These are phyloP conservation scores for Diglossa cyanea DNA, from an alignment of 2,797 vertebrate genomes.

Conservation along the genomic window DNA sequence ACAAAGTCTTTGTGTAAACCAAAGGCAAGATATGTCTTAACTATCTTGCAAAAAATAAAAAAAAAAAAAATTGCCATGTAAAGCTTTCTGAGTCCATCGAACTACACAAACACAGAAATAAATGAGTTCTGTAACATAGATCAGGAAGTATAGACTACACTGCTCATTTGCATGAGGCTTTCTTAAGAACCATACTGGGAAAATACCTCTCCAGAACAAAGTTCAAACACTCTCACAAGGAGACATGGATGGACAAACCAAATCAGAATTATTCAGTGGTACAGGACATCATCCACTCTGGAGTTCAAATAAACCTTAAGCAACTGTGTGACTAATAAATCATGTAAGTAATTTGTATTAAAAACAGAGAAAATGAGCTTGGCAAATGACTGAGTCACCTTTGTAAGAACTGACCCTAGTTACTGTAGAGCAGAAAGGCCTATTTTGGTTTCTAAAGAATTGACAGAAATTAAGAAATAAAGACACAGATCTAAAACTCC, in stretches of 20 bases:
- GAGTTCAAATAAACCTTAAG: not conserved
- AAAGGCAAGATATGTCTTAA: not conserved
- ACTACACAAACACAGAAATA: not conserved
- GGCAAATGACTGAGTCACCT: not conserved
- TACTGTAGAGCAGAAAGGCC: not conserved
- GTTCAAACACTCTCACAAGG: not conserved
- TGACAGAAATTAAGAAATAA: not conserved
- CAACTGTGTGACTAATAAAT: not conserved
- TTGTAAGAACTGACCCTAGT: not conserved
- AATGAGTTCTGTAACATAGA: not conserved
- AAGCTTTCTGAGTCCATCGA: not conserved
- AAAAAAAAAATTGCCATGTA: accelerated
- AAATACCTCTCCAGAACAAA: not conserved
- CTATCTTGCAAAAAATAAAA: not conserved
- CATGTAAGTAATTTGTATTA: not conserved
- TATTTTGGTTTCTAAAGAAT: not conserved
- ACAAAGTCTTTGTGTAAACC: not conserved
- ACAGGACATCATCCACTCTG: not conserved
- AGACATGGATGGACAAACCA: not conserved
- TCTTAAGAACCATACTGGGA: not conserved
- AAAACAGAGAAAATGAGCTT: not conserved
- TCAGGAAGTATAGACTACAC: not conserved
- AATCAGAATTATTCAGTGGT: not conserved
- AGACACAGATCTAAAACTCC: not conserved
- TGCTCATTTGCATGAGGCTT: not conserved